Conservation (phyloP, 2,113 vertebrate species). For the Rhadina sibilatrix region DNA sequence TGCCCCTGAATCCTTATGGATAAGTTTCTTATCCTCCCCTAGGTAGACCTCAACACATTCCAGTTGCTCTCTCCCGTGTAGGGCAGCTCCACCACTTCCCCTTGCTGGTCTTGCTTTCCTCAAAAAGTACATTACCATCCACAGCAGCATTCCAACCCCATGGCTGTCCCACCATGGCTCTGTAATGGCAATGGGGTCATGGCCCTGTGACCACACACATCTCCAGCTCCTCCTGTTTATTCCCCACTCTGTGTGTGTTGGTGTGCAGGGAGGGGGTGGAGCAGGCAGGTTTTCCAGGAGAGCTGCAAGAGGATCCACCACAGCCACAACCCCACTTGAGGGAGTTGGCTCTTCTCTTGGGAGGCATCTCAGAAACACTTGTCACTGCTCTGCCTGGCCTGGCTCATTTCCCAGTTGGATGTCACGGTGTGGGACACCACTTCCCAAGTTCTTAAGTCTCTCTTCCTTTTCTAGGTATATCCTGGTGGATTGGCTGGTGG, state of each 20-base stretch:
- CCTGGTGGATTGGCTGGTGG: constrained; percentile 95
- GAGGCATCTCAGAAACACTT: not conserved
- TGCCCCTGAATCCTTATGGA: not conserved
- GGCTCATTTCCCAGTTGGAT: not conserved
- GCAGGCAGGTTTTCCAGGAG: not conserved
- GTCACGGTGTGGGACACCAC: not conserved
- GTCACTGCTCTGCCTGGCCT: not conserved
- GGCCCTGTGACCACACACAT: not conserved
- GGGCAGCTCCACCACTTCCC: not conserved
- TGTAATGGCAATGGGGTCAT: not conserved
- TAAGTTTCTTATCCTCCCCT: not conserved
- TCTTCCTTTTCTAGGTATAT: constrained; percentile 82
- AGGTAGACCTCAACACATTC: not conserved
- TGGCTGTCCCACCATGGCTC: not conserved
- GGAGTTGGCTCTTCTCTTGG: not conserved
- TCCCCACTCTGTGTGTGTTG: not conserved
- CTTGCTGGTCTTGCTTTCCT: not conserved
- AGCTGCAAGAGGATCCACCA: not conserved
- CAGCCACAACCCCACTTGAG: not conserved
- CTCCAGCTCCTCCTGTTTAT: not conserved
- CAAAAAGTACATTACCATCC: not conserved
- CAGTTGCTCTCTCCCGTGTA: not conserved
- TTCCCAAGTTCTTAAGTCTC: not conserved
- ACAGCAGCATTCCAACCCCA: not conserved
- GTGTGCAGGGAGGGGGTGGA: not conserved